Base-by-base conservation (phyloP, 37 sponge, comb jelly and placozoan species). In the Amphimedon queenslandica region DNA sequence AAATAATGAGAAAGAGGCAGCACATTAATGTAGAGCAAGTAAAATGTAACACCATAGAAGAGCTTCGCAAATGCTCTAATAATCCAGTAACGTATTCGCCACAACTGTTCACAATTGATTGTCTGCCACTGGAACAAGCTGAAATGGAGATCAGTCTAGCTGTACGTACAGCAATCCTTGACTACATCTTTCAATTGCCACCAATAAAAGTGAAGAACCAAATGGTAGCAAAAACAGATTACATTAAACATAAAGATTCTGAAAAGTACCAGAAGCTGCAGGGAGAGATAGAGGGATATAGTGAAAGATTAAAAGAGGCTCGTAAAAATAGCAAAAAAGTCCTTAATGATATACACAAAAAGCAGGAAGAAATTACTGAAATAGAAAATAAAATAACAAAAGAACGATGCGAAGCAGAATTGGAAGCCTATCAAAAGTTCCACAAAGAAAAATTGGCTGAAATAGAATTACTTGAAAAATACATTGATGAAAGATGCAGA, bases 241-340 rank as follows among this genome's bases (percentile, higher is more conserved):
- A 33, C 2, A 61, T 80, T 23, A 58, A 57, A 40, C 42, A 57
- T 1, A 29, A 33, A 1, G 80, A 80, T 63, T 32, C 40, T 18
- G 64, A 34, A 30, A 43, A 8, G 51, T n/a, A 37, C 2, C 55
- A 42, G 16, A 40, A 16, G n/a, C 37, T 71, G 0, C 37, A 80
- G 20, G 80, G 80, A 25, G 72, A 80, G n/a, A 57, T 71, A 6
- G 63, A 6, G 24, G 72, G 72, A 0, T 80, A 80, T 43, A 61
- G 60, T 1, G 27, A 70, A 13, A 43, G 58, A 35, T n/a, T 75
- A 31, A 4, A 42, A 41, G 31, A 64, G 43, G 13, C n/a, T n/a
- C n/a, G n/a, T n/a, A n/a, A n/a, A n/a, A n/a, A n/a, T n/a, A n/a
- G n/a, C n/a, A n/a, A n/a, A n/a, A n/a, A n/a, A n/a, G n/a, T n/a